A percentile compares a stretch with the other conserved stretches of the same genome.
phyloP scores from a whole-genome alignment of 2,113 vertebrate genomes.

The Alectura lathami region DNA sequence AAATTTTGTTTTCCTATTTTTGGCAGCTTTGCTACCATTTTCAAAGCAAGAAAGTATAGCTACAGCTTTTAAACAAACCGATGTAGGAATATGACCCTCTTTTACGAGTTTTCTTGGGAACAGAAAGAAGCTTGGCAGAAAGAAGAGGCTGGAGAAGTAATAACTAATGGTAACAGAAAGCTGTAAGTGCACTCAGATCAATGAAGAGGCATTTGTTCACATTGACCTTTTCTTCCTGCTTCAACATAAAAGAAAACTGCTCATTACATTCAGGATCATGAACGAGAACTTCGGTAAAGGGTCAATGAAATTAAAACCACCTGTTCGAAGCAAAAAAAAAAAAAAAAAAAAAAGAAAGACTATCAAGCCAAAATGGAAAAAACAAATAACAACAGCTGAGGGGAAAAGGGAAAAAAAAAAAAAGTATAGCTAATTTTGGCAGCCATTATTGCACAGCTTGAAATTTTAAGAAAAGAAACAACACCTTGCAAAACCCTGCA shows the following conservation, averaged over 20 bases:
- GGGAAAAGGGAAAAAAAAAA: not conserved
- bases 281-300: not conserved
- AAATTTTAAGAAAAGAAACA: not conserved
- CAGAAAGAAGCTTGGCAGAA: not conserved
- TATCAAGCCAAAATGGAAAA: no score
- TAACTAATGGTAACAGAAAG: not conserved
- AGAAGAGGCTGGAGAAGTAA: not conserved
- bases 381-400: not conserved
- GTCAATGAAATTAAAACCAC: not conserved
- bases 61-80: not conserved
- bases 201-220: not conserved
- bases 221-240: not conserved
- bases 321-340: not conserved
- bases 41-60: not conserved
- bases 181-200: not conserved
- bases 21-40: not conserved
- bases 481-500: not conserved
- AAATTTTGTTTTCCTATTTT: not conserved
- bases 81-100: not conserved
- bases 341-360: not conserved
- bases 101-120: not conserved
- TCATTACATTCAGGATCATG: not conserved
- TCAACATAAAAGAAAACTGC: not conserved
- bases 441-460: not conserved
- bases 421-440: not conserved